Base-by-base conservation (phyloP, 2,113 vertebrate species). In the Callaeas wilsoni region DNA sequence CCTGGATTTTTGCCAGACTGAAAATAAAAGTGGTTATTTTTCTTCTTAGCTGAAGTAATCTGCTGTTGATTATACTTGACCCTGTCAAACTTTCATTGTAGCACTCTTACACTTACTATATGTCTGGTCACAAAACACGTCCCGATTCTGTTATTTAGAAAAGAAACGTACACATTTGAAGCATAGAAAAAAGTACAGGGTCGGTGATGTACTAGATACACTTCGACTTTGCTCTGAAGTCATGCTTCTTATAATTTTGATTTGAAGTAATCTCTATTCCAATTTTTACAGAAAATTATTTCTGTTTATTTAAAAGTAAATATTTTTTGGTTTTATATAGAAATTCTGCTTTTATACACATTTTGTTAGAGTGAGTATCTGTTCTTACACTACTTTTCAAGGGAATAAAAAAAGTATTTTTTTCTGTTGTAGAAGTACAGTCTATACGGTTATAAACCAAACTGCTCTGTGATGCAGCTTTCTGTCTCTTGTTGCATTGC, bases 21-120 rank as follows among this genome's bases (percentile, higher is more conserved):
- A 79, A 95, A 88, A 90, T 59, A 81, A 90, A 93, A 68, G 59
- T 55, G 49, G 63, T 90, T 93, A 19, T 50, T 56, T 95, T 81
- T 71, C 57, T 78, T 78, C 75, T 73, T 69, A 81, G 39, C 44
- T 92, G 53, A 89, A 79, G n/a, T 89, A 65, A 67, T 85, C 59
- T 96, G 65, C 42, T 90, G 27, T 93, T 84, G 55, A 69, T 92
- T 95, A 53, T 57, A 49, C 56, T 56, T 79, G 79, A 90, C 89
- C 41, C 19, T 21, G 5, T 52, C 68, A 93, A 89, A 67, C 49
- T 57, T 84, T 30, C n/a, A 41, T 16, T 79, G 27, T 53, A 69
- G 30, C 22, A 30, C 7, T 86, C 32, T 55, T 70, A 20, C 2
- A 2, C 62, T 84, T 52, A 42, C 46, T 94, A 7, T 85, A 30